Evolutionary conservation across 2,113 vertebrate genomes (phyloP).

Genomic region (Thinocorus orbignyianus): DNA sequence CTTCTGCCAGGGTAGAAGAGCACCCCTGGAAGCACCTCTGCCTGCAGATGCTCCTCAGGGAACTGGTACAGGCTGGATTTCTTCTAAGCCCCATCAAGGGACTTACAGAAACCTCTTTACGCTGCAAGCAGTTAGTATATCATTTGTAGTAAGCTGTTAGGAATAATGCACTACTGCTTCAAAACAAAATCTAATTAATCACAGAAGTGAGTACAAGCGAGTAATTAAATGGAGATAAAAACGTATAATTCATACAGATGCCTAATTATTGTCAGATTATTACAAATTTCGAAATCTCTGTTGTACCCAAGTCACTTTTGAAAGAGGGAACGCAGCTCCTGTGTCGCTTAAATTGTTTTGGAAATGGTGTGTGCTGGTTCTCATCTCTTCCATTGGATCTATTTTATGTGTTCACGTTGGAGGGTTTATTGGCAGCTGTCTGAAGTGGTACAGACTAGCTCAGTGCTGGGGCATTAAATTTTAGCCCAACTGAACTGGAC

Average conservation of each 20-base stretch:
- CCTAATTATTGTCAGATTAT: neutral
- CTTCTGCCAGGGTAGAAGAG: neutral
- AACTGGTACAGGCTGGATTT: neutral
- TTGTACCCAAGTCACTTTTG: neutral
- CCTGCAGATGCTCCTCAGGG: neutral
- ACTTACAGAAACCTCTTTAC: neutral
- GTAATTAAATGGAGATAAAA: neutral
- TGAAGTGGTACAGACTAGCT: neutral
- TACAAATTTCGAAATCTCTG: neutral
- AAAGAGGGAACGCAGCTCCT: neutral
- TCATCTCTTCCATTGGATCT: neutral
- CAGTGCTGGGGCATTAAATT: neutral
- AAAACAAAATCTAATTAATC: constrained; percentile 36
- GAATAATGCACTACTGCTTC: neutral
- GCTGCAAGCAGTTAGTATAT: neutral
- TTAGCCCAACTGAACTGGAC: neutral
- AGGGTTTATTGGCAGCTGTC: neutral
- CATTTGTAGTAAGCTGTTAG: neutral
- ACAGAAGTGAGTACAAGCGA: neutral
- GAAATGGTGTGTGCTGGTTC: neutral
- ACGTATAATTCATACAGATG: neutral
- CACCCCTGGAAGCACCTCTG: neutral
- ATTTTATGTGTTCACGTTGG: neutral
- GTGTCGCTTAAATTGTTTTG: neutral
- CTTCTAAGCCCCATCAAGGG: neutral